Evolutionary conservation across 1,140 invertebrate genomes (phyloP), one percentile per base, ranked within the genome.

Genomic region (Potamilus streckersoni): DNA sequence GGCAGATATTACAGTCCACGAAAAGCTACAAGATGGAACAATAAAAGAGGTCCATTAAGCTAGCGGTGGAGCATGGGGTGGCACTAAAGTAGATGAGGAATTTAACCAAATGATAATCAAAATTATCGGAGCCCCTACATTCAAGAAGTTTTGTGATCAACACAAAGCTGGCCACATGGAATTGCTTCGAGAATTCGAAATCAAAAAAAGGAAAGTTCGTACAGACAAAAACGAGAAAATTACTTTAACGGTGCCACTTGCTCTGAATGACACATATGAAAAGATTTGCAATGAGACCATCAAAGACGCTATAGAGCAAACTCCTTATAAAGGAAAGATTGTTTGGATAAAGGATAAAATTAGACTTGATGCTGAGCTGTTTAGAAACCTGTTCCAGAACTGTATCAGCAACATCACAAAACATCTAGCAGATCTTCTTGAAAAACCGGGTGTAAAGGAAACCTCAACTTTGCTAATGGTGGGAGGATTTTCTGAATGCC

Each of bases 11-110:
- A 79, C 78, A 23, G 78, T 79, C 11, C 78, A 79, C 23, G 19
- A 72, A 19, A 56, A 62, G 38, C 62, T 68, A 55, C 15, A 19
- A 20, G 73, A 68, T 19, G 73, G 69, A 17, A 63, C 69, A 2
- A 60, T 75, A 2, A 75, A 79, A 49, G 78, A 79, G 38, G 38
- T 79, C 6, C 73, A 75, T 31, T 76, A 79, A 55, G 78, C 78
- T 14, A 75, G 73, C 55, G 78, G 78, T 17, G 73, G 78, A 27
- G 78, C 73, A 19, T 79, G 78, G 78, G 78, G 78, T 17, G 78
- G 78, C 23, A 79, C 73, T 2, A 74, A 79, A 57, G 73, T 79
- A 1, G 75, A 77, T 56, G 71, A 79, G 62, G 77, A 79, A 38
- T 79, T 79, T 56, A 66, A 66, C 13, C n/a, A 56, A 31, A 19